Evolutionary conservation across 2,113 vertebrate genomes (phyloP), one percentile per base, ranked within the genome.

Genomic region (Chaetura pelagica): DNA sequence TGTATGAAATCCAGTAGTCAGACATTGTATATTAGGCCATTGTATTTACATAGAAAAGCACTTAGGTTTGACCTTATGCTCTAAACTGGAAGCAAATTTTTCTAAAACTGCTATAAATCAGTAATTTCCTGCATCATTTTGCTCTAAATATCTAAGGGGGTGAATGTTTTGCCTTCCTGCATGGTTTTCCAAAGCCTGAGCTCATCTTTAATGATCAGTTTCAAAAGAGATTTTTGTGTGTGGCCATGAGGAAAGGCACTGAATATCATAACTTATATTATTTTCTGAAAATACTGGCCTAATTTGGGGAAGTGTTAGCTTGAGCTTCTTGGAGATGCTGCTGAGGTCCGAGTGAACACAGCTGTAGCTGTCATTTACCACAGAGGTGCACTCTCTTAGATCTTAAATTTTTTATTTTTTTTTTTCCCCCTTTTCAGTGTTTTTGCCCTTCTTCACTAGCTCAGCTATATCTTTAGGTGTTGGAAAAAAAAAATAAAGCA

Each of bases 1-100:
- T 71, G 6, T 18, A 1, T 46, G 35, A 30, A 10, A 40, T 30
- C 16, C 6, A 40, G 40, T 15, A 44, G n/a, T 49, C 46, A 24
- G 22, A 34, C 6, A 2, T n/a, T 30, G 2, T 69, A 1, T 68
- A n/a, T 57, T 20, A 32, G n/a, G 15, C n/a, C 0, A 0, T 35
- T 48, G 10, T 54, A 20, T 81, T 80, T 75, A 66, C 63, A 17
- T 1, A 38, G 8, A 44, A 44, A 54, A 69, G 23, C 15, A 7
- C 69, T 74, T 54, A 68, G 21, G 16, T 51, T 80, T 84, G 44
- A 48, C 24, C 48, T 77, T 57, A 15, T 6, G 11, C 11, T 71
- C 38, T 49, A 49, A 75, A 73, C 48, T 54, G 57, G 67, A 74
- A 84, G 58, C 19, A 21, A 17, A 69, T 15, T 84, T 55, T 40